A percentile compares a stretch with the other conserved stretches of the same genome.
Evolutionary conservation across 35 echinoderm and acorn worm genomes (phyloP).

Genomic region (Stichopus chloronotus): DNA sequence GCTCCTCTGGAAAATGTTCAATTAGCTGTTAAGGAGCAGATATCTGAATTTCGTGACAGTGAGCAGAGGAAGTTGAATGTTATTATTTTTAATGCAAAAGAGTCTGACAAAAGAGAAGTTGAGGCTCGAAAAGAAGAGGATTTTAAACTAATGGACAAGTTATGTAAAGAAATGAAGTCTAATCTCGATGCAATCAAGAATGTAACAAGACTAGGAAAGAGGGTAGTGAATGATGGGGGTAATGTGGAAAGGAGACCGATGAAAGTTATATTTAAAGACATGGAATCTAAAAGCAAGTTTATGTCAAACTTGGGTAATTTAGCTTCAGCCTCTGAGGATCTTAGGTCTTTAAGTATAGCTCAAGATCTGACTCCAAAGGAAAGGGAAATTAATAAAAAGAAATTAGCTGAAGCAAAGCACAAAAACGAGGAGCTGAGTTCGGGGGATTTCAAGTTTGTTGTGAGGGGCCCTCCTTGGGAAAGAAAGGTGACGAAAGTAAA

Average conservation of each 20-base stretch:
- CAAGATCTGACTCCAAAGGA: constrained; percentile 13
- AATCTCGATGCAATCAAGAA: too few species aligned
- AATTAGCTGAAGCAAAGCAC: constrained; percentile 17
- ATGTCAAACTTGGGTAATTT: constrained; percentile 3
- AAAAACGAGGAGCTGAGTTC: constrained; percentile 13
- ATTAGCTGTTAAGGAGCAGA: not conserved
- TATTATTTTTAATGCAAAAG: constrained; percentile 24
- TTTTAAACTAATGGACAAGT: too few species aligned
- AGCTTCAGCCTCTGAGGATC: not conserved
- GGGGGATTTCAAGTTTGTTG: not conserved
- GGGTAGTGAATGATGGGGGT: too few species aligned
- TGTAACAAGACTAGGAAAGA: too few species aligned
- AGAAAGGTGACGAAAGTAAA: not conserved
- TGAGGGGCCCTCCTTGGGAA: not conserved
- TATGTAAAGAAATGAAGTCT: too few species aligned
- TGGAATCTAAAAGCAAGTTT: not conserved
- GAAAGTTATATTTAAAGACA: too few species aligned
- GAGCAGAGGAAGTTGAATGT: constrained; percentile 5
- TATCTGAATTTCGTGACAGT: constrained; percentile 13
- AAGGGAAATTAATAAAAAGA: not conserved
- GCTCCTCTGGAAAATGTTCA: not conserved
- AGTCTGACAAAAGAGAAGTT: constrained; percentile 2
- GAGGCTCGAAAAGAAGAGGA: not conserved
- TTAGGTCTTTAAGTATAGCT: not conserved
- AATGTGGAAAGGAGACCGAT: too few species aligned